These are phyloP conservation scores for Caradrina clavipalpis DNA, from an alignment of 2,888 invertebrate genomes.

Conservation along the genomic window DNA sequence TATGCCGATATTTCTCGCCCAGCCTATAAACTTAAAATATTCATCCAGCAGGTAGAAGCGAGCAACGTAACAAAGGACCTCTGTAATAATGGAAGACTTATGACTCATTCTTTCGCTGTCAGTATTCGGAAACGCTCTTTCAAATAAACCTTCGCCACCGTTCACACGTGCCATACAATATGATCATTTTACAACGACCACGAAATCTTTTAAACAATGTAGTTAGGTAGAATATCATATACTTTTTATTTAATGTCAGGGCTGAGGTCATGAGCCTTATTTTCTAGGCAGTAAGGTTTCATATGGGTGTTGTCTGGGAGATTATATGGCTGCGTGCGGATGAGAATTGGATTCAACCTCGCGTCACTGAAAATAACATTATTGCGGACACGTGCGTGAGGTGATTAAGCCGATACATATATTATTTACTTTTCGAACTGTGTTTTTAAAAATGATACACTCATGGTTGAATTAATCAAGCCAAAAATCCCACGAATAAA, in stretches of 20 bases:
- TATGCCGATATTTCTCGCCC: constrained; percentile 25
- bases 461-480: constrained; percentile 42
- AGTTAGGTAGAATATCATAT: constrained; percentile 47
- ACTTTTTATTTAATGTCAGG: constrained; percentile 50
- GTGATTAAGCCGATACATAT: constrained; percentile 74
- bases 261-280: constrained; percentile 69
- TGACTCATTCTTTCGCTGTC: constrained; percentile 75
- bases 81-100: constrained; percentile 68
- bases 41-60: constrained; percentile 70
- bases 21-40: constrained; percentile 51
- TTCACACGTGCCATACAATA: constrained; percentile 69
- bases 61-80: constrained; percentile 70
- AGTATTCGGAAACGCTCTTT: constrained; percentile 69
- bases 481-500: constrained; percentile 46
- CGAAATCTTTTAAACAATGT: constrained; percentile 61
- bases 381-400: constrained; percentile 79
- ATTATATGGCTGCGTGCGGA: constrained; percentile 85
- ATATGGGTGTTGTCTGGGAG: constrained; percentile 71
- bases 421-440: constrained; percentile 66
- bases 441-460: constrained; percentile 48
- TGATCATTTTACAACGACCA: constrained; percentile 58
- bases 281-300: constrained; percentile 80
- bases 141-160: constrained; percentile 66
- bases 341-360: constrained; percentile 82
- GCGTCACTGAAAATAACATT: constrained; percentile 85